Evolutionary conservation across 2,888 invertebrate genomes (phyloP).

Genomic region (Torymus auratus): DNA sequence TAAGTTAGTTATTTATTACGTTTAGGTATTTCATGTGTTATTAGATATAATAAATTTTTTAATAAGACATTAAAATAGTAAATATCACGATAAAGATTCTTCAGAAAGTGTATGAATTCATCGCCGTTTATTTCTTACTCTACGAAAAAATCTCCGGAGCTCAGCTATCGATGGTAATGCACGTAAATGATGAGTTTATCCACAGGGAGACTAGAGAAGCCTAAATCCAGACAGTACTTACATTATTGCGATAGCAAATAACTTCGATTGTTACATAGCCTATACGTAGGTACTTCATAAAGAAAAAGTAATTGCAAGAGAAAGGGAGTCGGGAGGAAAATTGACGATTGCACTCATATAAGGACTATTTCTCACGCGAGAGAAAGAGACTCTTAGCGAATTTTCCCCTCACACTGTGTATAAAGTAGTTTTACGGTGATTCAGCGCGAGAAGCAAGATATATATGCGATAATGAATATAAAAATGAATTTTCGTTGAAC

Average conservation of each 20-base stretch:
- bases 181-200: slow-evolving; percentile 4
- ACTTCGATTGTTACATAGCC: slow-evolving; percentile 50
- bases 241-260: slow-evolving; percentile 38
- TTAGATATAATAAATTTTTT: slow-evolving; percentile 20
- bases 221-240: slow-evolving; percentile 47
- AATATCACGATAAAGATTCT: slow-evolving; percentile 14
- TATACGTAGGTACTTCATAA: slow-evolving; percentile 29
- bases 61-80: slow-evolving; percentile 13
- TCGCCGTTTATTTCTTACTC: slow-evolving; percentile 19
- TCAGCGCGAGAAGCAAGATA: slow-evolving; percentile 25
- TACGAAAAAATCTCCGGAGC: slow-evolving; percentile 5
- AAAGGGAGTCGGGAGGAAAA: not conserved
- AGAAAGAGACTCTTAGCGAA: slow-evolving; percentile 21
- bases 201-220: not conserved
- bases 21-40: slow-evolving; percentile 41
- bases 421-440: slow-evolving; percentile 41
- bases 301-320: slow-evolving; percentile 17
- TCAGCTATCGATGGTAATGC: slow-evolving; percentile 8
- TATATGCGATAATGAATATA: slow-evolving; percentile 11
- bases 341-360: slow-evolving; percentile 35
- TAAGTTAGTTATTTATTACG: slow-evolving; percentile 47
- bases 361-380: slow-evolving; percentile 6
- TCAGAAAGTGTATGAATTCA: slow-evolving; percentile 16
- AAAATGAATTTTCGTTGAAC: slow-evolving; percentile 38
- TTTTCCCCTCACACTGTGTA: slow-evolving; percentile 35